Base-by-base conservation (phyloP, 2,888 invertebrate genomes). In the Yponomeuta plumbellus region DNA sequence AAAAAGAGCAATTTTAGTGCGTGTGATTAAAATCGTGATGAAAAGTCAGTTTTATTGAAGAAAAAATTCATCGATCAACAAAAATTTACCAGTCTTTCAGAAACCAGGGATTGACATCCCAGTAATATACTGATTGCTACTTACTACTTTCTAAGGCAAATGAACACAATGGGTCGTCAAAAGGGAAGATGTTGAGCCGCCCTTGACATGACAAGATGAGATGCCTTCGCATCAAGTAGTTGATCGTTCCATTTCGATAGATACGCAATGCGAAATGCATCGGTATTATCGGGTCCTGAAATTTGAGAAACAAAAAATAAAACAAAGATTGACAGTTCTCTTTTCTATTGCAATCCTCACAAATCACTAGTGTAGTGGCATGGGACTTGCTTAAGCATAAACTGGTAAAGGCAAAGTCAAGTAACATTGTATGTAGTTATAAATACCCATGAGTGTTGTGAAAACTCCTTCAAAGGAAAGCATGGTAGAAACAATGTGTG, bases 121-220 rank as follows among this genome's bases (percentile, higher is more conserved):
- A 13, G 17, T 17, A 17, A 52, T 17, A 52, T 52, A 52, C 44
- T 1, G 3, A 52, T 13, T 52, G 44, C 44, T 88, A 97, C 97
- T 97, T 94, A 97, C 97, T 97, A 93, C 97, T 97, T 93, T 98
- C 97, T 94, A 98, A 96, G 82, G 97, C 96, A 92, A 98, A 98
- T 91, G 97, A 96, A 93, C 98, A 98, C 92, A 95, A 94, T 77
- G 97, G 97, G 93, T 97, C 97, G 88, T 98, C 98, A 89, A 98
- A 98, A 76, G 98, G 98, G 92, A 97, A 98, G 90, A 98, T 97
- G 87, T 97, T 96, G 82, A 97, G 94, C 88, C 96, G 95, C 83
- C 98, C 98, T 90, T 97, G 97, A 91, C 98, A 98, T 79, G 97
- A 97, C 80, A 98, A 92, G 79, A 97, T 97, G 77, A 98, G 94